Base-by-base conservation (phyloP, 1,140 invertebrate species). In the Calliopsis andreniformis region DNA sequence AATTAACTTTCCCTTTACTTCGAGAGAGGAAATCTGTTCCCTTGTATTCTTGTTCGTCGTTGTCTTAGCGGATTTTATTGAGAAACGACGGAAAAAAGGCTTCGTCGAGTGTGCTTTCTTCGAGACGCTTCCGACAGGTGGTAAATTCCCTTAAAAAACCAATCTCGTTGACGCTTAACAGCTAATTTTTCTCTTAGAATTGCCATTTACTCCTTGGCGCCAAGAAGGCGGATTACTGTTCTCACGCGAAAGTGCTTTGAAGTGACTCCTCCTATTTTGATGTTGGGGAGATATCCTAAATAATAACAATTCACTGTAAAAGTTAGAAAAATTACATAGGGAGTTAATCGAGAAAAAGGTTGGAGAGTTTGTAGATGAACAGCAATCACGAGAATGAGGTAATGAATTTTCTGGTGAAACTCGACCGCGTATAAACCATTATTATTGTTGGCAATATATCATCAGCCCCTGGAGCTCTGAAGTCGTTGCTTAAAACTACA, bases 111-210 rank as follows among this genome's bases (percentile, higher is more conserved):
- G 30, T 49, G 61, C 61, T 51, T 62, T 73, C 63, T 51, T 59
- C 55, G 14, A 51, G 51, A 35, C 12, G 32, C 67, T 78, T 70
- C 79, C 55, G 72, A 43, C 62, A 49, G 67, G 67, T 78, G 63
- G 66, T 69, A 79, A 86, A 86, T 86, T 83, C 83, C 80, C 76
- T 87, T 82, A 78, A 78, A 79, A 82, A 86, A 80, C 85, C 85
- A 87, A 87, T 87, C 85, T 87, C 63, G 71, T 16, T 58, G 56
- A 55, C 81, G 68, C 71, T 84, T 82, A 80, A 79, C 69, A 66
- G 76, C 67, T 85, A 86, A 85, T 82, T 80, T 84, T 82, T 86
- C 72, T 76, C 71, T 30, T 77, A 76, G 75, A 76, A 84, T 84
- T 87, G 68, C 84, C 78, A 82, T 86, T 84, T 86, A 71, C 84